Evolutionary conservation across 2,797 vertebrate genomes (phyloP).

Genomic region (Molossus molossus): DNA sequence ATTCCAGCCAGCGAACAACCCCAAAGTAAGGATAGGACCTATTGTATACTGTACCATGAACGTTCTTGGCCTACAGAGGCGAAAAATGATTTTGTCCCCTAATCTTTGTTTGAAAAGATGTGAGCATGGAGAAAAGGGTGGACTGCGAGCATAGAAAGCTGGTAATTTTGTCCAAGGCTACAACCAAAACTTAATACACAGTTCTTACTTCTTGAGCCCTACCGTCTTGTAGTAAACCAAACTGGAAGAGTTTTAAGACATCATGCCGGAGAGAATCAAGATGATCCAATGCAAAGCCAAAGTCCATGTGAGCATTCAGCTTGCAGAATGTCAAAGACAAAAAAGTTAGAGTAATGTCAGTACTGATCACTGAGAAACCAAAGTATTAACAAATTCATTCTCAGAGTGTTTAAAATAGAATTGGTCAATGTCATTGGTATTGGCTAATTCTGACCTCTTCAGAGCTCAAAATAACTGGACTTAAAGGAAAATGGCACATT

Average conservation of each 20-base stretch:
- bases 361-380: not conserved
- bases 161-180: not conserved
- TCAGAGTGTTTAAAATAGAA: constrained; percentile 33
- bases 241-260: not conserved
- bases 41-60: not conserved
- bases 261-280: not conserved
- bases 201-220: not conserved
- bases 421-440: not conserved
- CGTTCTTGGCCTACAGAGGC: not conserved
- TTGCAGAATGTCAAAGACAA: not conserved
- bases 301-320: not conserved
- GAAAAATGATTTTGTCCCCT: constrained; percentile 1
- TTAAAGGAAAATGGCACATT: not conserved
- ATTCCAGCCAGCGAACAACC: not conserved
- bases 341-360: not conserved
- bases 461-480: constrained; percentile 37
- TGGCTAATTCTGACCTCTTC: not conserved
- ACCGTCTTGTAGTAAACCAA: not conserved
- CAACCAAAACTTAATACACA: constrained; percentile 24
- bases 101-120: not conserved
- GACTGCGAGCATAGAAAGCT: not conserved
- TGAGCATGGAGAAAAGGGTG: not conserved
- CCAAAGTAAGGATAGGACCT: not conserved
- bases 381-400: constrained; percentile 53
- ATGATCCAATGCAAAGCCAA: constrained; percentile 24